These are phyloP conservation scores for Creontiades dilutus DNA, from an alignment of 2,888 invertebrate genomes.

Conservation along the genomic window DNA sequence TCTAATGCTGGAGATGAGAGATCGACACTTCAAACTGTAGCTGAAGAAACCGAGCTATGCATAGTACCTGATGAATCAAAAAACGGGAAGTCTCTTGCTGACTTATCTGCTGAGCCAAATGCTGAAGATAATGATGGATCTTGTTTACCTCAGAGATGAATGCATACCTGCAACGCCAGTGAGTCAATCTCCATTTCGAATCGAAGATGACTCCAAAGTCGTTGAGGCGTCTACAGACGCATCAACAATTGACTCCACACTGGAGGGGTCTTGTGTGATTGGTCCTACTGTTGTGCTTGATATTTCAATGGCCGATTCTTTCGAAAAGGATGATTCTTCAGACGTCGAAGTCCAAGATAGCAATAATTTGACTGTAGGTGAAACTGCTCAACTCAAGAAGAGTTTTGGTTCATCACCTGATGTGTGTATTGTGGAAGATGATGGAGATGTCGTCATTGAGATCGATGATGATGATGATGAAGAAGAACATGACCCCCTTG, in stretches of 20 bases:
- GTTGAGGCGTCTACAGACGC: too few relatives aligned
- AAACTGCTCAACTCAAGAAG: neutral
- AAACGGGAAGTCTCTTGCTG: too few relatives aligned
- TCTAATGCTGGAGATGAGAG: too few relatives aligned
- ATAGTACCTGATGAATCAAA: too few relatives aligned
- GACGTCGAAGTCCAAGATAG: neutral
- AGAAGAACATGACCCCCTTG: conserved; percentile 7
- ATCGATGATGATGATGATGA: conserved; percentile 68
- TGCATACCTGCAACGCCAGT: neutral
- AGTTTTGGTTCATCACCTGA: conserved; percentile 47
- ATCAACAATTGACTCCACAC: too few relatives aligned
- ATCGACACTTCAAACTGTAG: too few relatives aligned
- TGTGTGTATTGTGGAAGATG: conserved; percentile 61
- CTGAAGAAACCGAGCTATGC: too few relatives aligned
- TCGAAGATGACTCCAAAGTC: too few relatives aligned
- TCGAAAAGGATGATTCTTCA: neutral
- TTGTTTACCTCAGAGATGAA: neutral
- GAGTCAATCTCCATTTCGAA: neutral
- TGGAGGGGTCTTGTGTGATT: neutral
- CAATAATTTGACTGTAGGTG: neutral
- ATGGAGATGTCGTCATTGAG: conserved; percentile 45
- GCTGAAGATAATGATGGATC: too few relatives aligned
- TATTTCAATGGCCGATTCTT: neutral
- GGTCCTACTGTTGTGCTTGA: neutral
- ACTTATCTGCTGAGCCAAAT: too few relatives aligned